phyloP scores from a whole-genome alignment of 2,797 vertebrate genomes.

The Bryconaethiops microstoma region DNA sequence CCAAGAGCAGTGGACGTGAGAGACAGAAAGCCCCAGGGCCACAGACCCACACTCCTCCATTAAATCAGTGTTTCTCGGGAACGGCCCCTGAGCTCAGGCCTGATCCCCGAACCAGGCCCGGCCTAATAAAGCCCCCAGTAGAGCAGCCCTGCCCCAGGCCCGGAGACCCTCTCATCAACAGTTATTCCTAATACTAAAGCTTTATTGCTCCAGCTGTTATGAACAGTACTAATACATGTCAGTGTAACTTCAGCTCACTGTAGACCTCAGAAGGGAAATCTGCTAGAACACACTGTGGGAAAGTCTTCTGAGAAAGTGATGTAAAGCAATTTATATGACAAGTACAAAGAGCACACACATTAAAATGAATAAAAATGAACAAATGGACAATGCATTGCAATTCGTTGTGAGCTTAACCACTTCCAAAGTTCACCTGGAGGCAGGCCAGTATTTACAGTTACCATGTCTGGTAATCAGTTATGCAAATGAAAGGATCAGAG shows the following conservation, averaged over 20 bases:
- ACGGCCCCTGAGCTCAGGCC: conserved; percentile 27
- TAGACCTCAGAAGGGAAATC: not conserved
- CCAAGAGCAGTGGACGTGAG: conserved; percentile 50
- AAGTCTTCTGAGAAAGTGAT: too few species aligned
- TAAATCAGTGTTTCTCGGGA: conserved; percentile 52
- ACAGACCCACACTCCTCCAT: conserved; percentile 39
- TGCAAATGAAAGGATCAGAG: too few species aligned
- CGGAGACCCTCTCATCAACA: conserved; percentile 35
- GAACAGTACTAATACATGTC: conserved; percentile 27
- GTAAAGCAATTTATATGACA: too few species aligned
- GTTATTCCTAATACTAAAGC: conserved; percentile 38
- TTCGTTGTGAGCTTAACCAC: too few species aligned
- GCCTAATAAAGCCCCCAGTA: conserved; percentile 42
- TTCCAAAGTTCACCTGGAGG: too few species aligned
- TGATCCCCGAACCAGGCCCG: conserved; percentile 44
- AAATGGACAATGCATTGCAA: too few species aligned
- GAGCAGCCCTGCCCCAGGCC: conserved; percentile 44
- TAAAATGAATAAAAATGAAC: too few species aligned
- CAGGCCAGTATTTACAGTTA: too few species aligned
- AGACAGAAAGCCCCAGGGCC: conserved; percentile 49
- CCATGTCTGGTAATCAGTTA: too few species aligned
- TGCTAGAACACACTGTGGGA: too few species aligned
- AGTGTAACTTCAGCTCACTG: not conserved
- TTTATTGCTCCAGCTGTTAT: conserved; percentile 37
- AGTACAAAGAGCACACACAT: too few species aligned